Conservation (phyloP, 2,797 vertebrate genomes). For the Jordanella pulchra region DNA sequence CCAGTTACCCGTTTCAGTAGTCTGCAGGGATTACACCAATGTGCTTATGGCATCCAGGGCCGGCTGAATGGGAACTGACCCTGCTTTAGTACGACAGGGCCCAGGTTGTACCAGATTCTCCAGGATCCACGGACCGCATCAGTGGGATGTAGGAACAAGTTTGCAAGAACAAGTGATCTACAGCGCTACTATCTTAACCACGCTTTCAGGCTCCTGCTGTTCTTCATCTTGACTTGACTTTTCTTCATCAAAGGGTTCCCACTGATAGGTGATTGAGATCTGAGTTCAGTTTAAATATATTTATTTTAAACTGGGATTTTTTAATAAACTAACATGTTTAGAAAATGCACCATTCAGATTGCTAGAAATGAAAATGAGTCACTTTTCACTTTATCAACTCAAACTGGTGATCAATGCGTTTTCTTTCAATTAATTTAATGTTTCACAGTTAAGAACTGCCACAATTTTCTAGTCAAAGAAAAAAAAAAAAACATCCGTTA, state of each 20-base stretch:
- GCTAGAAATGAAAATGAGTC: background rate
- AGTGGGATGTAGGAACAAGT: constrained; percentile 24
- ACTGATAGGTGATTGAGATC: background rate
- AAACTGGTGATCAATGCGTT: background rate
- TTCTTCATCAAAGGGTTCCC: constrained; percentile 4
- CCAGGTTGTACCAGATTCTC: constrained; percentile 65
- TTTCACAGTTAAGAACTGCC: background rate
- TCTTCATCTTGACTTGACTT: constrained; percentile 11
- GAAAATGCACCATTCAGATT: background rate
- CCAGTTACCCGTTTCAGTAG: constrained; percentile 85
- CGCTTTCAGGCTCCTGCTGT: background rate
- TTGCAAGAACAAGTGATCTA: background rate
- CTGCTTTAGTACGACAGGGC: constrained; percentile 73
- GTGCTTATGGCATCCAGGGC: constrained; percentile 83
- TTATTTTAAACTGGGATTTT: background rate
- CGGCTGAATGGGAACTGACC: constrained; percentile 74
- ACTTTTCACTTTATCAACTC: background rate
- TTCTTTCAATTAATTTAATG: background rate
- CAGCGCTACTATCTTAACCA: background rate
- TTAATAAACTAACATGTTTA: background rate
- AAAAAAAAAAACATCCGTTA: background rate
- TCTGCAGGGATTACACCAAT: constrained; percentile 85
- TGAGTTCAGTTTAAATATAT: background rate
- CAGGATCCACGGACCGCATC: constrained; percentile 52
- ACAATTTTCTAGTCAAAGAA: background rate